Evolutionary conservation across 2,797 vertebrate genomes (phyloP).

Genomic region (Sebastes oblongus): DNA sequence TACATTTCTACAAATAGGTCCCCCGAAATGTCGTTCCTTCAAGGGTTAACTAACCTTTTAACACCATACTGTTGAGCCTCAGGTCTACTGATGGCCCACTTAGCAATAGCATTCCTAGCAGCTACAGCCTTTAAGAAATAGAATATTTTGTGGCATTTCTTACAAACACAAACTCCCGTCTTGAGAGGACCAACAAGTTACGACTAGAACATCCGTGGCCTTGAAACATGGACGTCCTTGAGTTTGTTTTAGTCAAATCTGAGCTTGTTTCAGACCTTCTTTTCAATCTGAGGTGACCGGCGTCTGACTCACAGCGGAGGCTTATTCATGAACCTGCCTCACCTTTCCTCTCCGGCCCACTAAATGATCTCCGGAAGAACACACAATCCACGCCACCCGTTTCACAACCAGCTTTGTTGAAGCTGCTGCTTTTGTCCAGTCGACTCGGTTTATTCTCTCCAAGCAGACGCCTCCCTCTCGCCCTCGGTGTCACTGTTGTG

Average conservation of each 20-base stretch:
- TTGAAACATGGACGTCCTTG: not conserved
- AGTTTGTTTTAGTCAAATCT: not conserved
- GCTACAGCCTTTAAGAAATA: not conserved
- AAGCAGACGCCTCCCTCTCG: conserved; percentile 19
- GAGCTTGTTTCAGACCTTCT: not conserved
- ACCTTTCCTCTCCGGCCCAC: conserved; percentile 1
- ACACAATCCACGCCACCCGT: conserved; percentile 19
- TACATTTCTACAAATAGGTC: too few relatives aligned
- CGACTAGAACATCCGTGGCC: not conserved
- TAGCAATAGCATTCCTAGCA: not conserved
- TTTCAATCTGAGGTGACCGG: not conserved
- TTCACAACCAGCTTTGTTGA: conserved; percentile 14
- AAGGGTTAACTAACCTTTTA: not conserved
- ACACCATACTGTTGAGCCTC: not conserved
- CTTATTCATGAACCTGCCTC: conserved; percentile 4
- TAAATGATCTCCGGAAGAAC: not conserved
- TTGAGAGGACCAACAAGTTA: not conserved
- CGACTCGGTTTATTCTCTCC: conserved; percentile 5
- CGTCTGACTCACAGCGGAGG: not conserved
- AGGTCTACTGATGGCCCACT: not conserved
- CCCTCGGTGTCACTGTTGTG: conserved; percentile 62
- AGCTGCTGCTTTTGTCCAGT: conserved; percentile 23
- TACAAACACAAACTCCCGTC: not conserved
- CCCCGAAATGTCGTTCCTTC: not conserved
- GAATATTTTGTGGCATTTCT: not conserved